Conservation (phyloP, 2,888 invertebrate genomes). For the Heteromurus nitidus region DNA sequence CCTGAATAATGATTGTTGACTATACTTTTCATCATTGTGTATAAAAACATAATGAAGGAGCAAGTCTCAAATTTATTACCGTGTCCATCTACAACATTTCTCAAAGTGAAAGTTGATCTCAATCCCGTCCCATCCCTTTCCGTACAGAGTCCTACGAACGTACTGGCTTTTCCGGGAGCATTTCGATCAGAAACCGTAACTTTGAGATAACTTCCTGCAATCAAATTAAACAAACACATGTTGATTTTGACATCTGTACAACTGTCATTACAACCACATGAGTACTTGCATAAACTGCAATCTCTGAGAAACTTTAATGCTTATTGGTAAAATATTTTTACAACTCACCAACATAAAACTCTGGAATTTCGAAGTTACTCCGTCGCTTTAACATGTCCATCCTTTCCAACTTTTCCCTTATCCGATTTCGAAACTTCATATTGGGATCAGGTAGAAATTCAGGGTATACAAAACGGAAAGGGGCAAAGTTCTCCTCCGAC, state of each 20-base stretch:
- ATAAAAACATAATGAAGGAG: too few relatives aligned
- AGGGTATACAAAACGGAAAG: conserved; percentile 85
- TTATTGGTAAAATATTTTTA: too few relatives aligned
- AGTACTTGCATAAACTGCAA: too few relatives aligned
- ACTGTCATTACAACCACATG: too few relatives aligned
- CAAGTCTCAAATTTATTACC: too few relatives aligned
- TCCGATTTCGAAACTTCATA: conserved; percentile 84
- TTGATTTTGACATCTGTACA: too few relatives aligned
- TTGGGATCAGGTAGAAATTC: conserved; percentile 95
- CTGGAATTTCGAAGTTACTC: conserved; percentile 90
- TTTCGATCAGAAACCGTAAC: conserved; percentile 91
- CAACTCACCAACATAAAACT: conserved; percentile 94
- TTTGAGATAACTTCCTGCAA: conserved; percentile 88
- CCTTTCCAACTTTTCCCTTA: conserved; percentile 92
- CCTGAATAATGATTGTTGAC: too few relatives aligned
- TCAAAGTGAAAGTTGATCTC: conserved; percentile 87
- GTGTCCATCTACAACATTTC: conserved; percentile 95
- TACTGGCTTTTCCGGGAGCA: conserved; percentile 87
- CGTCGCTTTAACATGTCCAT: conserved; percentile 93
- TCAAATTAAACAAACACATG: conserved; percentile 69
- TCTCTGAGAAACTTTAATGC: too few relatives aligned
- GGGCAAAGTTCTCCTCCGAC: conserved; percentile 70
- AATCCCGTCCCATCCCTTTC: conserved; percentile 88
- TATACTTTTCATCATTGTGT: too few relatives aligned
- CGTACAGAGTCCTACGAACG: conserved; percentile 97